Evolutionary conservation across 2,113 vertebrate genomes (phyloP), one percentile per base, ranked within the genome.

Genomic region (Varanus komodoensis): DNA sequence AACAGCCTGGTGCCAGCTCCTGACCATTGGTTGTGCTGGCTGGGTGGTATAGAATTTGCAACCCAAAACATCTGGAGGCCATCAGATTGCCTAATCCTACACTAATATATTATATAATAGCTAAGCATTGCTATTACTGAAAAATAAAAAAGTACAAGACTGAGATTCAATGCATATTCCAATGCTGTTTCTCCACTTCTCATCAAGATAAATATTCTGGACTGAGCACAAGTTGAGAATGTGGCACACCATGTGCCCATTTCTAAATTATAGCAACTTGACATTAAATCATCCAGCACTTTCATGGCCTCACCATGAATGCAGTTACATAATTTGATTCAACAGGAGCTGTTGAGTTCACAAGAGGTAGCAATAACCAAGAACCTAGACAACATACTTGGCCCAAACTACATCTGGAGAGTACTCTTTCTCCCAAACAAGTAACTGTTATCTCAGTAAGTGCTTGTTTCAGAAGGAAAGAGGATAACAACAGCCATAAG

Each of bases 121-220:
- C 61, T 50, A 87, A 50, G 44, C 25, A 79, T 50, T 79, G 44
- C 50, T 23, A 52, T 87, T 80, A 87, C 27, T 68, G n/a, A 50
- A 68, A 90, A 61, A 38, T 27, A 84, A 92, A 91, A 11, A 87
- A 87, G 78, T n/a, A 80, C 7, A 17, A 73, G 54, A 77, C 74
- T 25, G n/a, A 52, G 87, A 15, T 57, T 74, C 21, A 89, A 93
- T 25, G 92, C 87, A 77, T 73, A 91, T 93, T 61, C 90, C 61
- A 82, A 82, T 61, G 61, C 79, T 50, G 29, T 68, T 87, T 79
- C 44, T 29, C 38, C 83, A 91, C n/a, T 79, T 67, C 50, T 91
- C 88, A 94, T 89, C 86, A 82, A 68, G 77, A 86, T 88, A 89
- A 89, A 89, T 80, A 93, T 80, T 25, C 48, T 80, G 52, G 38